Percentiles rank a stretch among this genome's conserved stretches.
Conservation (phyloP, 2,888 invertebrate species). For the Ochropleura leucogaster region DNA sequence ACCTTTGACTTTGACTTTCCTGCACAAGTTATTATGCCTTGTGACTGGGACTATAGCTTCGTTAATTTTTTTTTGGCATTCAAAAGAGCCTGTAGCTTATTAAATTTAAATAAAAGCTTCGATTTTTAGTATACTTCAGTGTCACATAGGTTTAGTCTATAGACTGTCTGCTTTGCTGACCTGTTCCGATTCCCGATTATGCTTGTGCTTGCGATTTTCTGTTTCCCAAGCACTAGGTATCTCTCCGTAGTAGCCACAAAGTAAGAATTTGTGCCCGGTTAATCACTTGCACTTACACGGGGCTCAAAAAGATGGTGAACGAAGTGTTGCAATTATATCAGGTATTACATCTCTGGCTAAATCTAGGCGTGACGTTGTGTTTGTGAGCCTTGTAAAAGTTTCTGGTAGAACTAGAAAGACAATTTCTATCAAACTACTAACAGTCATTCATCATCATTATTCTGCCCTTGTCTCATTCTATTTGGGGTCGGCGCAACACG, state of each 20-base stretch:
- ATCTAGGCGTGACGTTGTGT: background rate
- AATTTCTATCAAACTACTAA: background rate
- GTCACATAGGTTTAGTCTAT: background rate
- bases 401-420: background rate
- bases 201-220: no score
- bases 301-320: background rate
- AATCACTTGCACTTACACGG: background rate
- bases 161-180: background rate
- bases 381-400: background rate
- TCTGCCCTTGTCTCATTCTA: no score
- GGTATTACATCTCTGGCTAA: background rate
- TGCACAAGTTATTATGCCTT: no score
- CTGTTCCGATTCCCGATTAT: no score
- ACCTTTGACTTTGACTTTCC: no score
- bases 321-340: background rate
- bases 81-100: no score
- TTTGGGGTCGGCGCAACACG: no score
- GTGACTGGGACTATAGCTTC: no score
- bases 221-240: background rate
- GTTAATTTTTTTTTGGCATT: no score
- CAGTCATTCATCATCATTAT: no score
- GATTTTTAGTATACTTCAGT: background rate
- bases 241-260: background rate
- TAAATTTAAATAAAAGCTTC: no score
- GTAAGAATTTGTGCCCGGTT: background rate